phyloP scores from a whole-genome alignment of 2,888 invertebrate species.

The Phlogophora meticulosa region DNA sequence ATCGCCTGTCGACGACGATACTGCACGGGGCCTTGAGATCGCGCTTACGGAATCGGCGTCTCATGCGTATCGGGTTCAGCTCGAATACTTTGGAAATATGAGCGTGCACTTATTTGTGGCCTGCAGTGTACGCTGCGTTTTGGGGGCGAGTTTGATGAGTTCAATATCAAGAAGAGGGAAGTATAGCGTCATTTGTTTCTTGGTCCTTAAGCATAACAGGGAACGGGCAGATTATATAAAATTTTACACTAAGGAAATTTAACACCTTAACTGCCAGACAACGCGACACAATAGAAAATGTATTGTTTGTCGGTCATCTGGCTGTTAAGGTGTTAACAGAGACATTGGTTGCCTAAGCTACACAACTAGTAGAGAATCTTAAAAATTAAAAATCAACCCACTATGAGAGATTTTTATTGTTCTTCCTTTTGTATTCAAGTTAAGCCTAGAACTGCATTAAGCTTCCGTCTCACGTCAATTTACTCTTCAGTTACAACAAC shows the following conservation, averaged over 20 bases:
- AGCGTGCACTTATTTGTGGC: constrained; percentile 65
- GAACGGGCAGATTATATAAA: no score
- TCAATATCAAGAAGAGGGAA: background rate
- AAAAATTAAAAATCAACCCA: no score
- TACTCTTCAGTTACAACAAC: background rate
- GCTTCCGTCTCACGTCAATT: background rate
- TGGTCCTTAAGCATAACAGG: no score
- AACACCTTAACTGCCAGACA: no score
- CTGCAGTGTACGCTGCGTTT: constrained; percentile 42
- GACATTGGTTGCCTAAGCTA: no score
- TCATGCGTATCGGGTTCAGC: constrained; percentile 84
- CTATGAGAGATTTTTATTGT: no score
- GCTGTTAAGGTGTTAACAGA: background rate
- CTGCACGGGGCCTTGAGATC: constrained; percentile 84
- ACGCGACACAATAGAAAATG: no score
- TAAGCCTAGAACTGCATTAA: background rate
- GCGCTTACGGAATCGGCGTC: constrained; percentile 86
- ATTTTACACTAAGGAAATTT: background rate
- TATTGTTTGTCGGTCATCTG: no score
- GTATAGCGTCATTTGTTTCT: no score
- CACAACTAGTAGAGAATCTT: no score
- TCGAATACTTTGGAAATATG: constrained; percentile 79
- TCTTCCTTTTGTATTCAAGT: background rate
- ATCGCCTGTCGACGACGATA: constrained; percentile 85
- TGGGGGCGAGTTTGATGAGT: constrained; percentile 16